Evolutionary conservation across 2,888 invertebrate species (phyloP).

Genomic region (Oxytorus armatus): DNA sequence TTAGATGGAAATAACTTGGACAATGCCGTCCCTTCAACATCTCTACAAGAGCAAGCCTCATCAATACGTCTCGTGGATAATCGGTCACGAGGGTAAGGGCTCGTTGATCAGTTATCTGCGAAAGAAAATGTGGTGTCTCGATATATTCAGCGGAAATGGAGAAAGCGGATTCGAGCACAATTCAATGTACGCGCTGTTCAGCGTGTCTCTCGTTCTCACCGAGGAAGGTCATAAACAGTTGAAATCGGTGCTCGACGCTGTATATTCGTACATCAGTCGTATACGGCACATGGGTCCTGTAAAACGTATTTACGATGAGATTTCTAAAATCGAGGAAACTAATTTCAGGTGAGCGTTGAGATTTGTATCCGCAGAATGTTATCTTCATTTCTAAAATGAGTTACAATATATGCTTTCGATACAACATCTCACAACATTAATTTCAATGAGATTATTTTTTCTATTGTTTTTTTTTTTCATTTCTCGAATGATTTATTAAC

Average conservation of each 20-base stretch:
- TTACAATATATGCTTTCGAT: too few relatives aligned
- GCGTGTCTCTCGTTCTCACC: slow-evolving; percentile 90
- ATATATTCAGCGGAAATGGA: slow-evolving; percentile 89
- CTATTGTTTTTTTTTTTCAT: not conserved
- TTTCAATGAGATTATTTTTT: not conserved
- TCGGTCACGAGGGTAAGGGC: slow-evolving; percentile 95
- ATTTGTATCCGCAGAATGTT: too few relatives aligned
- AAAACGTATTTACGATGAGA: slow-evolving; percentile 87
- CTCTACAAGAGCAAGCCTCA: slow-evolving; percentile 92
- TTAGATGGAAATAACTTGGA: slow-evolving; percentile 88
- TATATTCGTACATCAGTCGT: slow-evolving; percentile 93
- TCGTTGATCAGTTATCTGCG: slow-evolving; percentile 92
- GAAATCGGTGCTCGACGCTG: slow-evolving; percentile 90
- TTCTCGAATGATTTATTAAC: slow-evolving; percentile 4
- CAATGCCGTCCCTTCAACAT: slow-evolving; percentile 87
- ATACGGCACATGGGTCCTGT: slow-evolving; percentile 89
- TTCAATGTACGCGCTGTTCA: slow-evolving; percentile 91
- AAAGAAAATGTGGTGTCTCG: slow-evolving; percentile 91
- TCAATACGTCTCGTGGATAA: slow-evolving; percentile 88
- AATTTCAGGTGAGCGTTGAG: slow-evolving; percentile 86
- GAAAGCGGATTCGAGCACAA: slow-evolving; percentile 92
- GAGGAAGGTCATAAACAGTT: slow-evolving; percentile 90
- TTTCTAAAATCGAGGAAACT: slow-evolving; percentile 88
- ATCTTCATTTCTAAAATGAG: too few relatives aligned
- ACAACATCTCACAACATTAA: too few relatives aligned